phyloP scores from a whole-genome alignment of 2,113 vertebrate species.

The Paratilapia polleni region DNA sequence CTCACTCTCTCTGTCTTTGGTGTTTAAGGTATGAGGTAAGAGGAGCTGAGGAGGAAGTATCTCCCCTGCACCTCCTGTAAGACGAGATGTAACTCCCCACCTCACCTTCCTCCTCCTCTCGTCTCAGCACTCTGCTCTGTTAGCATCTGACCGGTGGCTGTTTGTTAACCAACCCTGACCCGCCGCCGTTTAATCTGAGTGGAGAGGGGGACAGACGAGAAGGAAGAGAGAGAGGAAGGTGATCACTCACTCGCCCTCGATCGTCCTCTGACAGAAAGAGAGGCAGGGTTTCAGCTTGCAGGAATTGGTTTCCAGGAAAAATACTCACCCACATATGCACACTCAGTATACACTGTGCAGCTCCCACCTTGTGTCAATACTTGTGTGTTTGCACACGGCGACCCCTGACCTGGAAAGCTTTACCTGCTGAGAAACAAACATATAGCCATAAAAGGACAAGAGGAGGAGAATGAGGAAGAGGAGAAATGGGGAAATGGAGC shows the following conservation, averaged over 20 bases:
- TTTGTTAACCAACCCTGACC: slow-evolving; percentile 47
- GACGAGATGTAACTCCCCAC: slow-evolving; percentile 19
- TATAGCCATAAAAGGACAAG: not conserved
- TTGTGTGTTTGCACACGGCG: slow-evolving; percentile 29
- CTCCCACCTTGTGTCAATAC: slow-evolving; percentile 57
- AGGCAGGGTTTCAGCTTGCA: slow-evolving; percentile 26
- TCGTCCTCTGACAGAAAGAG: slow-evolving; percentile 10
- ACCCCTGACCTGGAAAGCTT: slow-evolving; percentile 56
- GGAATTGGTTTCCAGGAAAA: slow-evolving; percentile 27
- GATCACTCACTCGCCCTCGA: slow-evolving; percentile 6
- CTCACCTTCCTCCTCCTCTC: not conserved
- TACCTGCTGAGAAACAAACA: slow-evolving; percentile 57
- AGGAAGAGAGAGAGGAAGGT: not conserved
- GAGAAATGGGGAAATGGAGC: not conserved
- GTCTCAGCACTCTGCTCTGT: not conserved
- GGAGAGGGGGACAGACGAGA: not conserved
- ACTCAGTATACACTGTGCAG: slow-evolving; percentile 3
- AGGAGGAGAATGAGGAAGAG: not conserved
- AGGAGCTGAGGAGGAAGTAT: slow-evolving; percentile 57
- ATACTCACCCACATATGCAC: not conserved
- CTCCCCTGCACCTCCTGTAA: slow-evolving; percentile 49
- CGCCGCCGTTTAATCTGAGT: slow-evolving; percentile 13
- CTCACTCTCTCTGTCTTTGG: not conserved
- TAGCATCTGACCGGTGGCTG: slow-evolving; percentile 36
- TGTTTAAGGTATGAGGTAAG: slow-evolving; percentile 48